Evolutionary conservation across 2,888 invertebrate species (phyloP).

Genomic region (Tanytarsus gracilentus): DNA sequence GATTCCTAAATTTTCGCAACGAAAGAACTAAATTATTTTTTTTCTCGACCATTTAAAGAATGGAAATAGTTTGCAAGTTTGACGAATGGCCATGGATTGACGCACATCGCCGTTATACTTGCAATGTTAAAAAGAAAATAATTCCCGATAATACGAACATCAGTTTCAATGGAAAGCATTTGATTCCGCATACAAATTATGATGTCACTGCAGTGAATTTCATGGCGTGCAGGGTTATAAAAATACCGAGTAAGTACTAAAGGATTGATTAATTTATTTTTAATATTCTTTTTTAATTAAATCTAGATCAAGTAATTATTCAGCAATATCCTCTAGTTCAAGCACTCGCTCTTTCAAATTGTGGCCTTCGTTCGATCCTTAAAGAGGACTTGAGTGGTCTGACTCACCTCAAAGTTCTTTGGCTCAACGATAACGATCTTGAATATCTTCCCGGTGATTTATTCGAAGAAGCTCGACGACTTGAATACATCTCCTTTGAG

Average conservation of each 20-base stretch:
- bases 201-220: background rate
- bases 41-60: too few species aligned
- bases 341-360: background rate
- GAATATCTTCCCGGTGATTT: background rate
- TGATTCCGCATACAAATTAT: background rate
- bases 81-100: background rate
- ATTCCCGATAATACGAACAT: background rate
- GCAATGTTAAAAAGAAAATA: background rate
- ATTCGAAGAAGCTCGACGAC: background rate
- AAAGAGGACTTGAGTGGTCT: background rate
- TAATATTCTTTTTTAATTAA: too few species aligned
- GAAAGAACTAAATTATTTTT: too few species aligned
- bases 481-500: background rate
- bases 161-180: background rate
- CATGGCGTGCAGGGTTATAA: background rate
- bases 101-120: background rate
- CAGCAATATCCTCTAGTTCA: background rate
- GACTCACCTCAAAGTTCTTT: background rate
- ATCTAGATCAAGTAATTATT: too few species aligned
- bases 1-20: too few species aligned
- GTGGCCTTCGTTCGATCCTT: background rate
- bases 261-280: too few species aligned
- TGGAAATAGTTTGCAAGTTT: background rate
- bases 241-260: background rate
- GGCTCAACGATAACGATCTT: background rate